phyloP scores from a whole-genome alignment of 2,888 invertebrate genomes.

The Agelastica alni region DNA sequence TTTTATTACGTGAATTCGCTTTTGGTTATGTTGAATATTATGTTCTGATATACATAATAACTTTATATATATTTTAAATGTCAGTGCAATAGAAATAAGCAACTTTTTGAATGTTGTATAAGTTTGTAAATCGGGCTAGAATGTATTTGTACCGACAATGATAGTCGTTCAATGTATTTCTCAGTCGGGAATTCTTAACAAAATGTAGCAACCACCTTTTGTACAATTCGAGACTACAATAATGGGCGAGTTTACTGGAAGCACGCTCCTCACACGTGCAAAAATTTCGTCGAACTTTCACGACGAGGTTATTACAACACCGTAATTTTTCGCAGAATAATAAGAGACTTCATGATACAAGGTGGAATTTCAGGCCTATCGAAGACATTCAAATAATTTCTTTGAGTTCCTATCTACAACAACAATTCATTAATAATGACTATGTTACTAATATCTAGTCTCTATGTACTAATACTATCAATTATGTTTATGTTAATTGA shows the following conservation, averaged over 20 bases:
- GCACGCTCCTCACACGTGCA: constrained; percentile 95
- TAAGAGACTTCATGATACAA: constrained; percentile 92
- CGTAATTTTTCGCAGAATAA: constrained; percentile 94
- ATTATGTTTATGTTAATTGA: too few relatives aligned
- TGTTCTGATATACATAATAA: too few relatives aligned
- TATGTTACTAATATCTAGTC: too few relatives aligned
- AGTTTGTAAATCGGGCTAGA: too few relatives aligned
- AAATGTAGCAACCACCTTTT: constrained; percentile 86
- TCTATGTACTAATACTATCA: too few relatives aligned
- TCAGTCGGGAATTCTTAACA: constrained; percentile 78
- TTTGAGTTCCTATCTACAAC: neutral
- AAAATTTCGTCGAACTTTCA: constrained; percentile 94
- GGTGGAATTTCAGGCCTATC: constrained; percentile 63
- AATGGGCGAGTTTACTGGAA: constrained; percentile 99
- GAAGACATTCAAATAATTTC: constrained; percentile 5
- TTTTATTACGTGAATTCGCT: too few relatives aligned
- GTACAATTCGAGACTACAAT: constrained; percentile 83
- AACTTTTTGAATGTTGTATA: too few relatives aligned
- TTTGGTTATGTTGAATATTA: too few relatives aligned
- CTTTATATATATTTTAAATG: too few relatives aligned
- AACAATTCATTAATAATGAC: neutral
- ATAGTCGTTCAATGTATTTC: constrained; percentile 60
- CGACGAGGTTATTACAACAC: constrained; percentile 95
- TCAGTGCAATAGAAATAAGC: too few relatives aligned
- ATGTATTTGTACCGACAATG: constrained; percentile 32